phyloP scores from a whole-genome alignment of 2,888 invertebrate genomes.

The Eristalinus aeneus region DNA sequence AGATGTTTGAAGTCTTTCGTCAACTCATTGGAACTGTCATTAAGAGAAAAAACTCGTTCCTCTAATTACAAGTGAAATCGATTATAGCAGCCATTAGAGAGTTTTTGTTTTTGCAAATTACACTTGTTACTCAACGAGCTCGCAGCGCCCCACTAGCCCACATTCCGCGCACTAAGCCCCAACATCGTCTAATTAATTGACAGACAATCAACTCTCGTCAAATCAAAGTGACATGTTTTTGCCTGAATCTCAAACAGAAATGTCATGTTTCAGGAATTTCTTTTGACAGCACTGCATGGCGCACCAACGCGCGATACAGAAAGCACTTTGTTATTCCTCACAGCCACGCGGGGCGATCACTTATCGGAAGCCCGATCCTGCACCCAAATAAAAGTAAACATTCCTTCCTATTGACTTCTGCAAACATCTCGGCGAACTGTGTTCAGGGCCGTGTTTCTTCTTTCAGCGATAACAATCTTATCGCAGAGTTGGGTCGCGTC shows the following conservation, averaged over 20 bases:
- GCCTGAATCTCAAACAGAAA: not conserved
- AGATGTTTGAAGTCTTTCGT: not conserved
- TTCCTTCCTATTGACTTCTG: conserved; percentile 62
- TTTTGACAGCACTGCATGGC: conserved; percentile 17
- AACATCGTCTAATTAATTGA: conserved; percentile 50
- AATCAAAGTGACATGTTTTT: conserved; percentile 16
- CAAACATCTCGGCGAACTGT: conserved; percentile 54
- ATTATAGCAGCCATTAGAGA: not conserved
- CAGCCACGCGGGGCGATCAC: not conserved
- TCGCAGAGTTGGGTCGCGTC: conserved; percentile 2
- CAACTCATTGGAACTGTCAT: not conserved
- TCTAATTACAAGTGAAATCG: not conserved
- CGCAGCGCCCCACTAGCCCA: not conserved
- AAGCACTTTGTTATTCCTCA: conserved; percentile 39
- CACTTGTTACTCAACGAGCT: not conserved
- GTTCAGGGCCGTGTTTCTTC: conserved; percentile 22
- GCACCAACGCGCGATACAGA: conserved; percentile 38
- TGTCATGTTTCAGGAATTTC: not conserved
- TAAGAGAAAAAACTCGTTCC: not conserved
- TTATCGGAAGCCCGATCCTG: conserved; percentile 54
- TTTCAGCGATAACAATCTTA: conserved; percentile 43
- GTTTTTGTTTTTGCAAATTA: not conserved
- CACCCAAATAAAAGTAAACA: conserved; percentile 53
- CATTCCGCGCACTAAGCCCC: not conserved
- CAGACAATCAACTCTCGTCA: conserved; percentile 50